Conservation (phyloP, 2,113 vertebrate genomes). For the Apteryx owenii region DNA sequence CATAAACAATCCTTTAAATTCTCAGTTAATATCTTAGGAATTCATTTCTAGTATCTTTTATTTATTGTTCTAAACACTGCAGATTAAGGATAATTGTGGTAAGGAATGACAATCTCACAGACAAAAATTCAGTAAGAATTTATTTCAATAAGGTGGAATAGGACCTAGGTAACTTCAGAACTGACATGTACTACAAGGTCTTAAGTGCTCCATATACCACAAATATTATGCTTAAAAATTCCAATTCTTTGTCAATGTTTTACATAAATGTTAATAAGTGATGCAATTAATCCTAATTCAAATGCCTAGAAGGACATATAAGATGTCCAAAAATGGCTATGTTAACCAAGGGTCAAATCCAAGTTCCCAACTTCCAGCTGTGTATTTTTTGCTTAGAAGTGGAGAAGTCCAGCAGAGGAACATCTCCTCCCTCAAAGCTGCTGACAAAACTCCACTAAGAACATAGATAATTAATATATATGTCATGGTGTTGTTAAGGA, state of each 20-base stretch:
- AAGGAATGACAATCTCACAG: neutral
- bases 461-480: neutral
- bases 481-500: neutral
- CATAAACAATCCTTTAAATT: neutral
- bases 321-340: neutral
- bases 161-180: neutral
- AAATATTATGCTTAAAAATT: neutral
- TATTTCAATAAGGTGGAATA: neutral
- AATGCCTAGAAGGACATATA: neutral
- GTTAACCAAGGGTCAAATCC: neutral
- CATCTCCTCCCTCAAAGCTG: neutral
- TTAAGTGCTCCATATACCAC: neutral
- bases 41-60: neutral
- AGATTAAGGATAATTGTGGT: conserved; percentile 34
- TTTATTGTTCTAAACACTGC: neutral
- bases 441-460: neutral
- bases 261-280: neutral
- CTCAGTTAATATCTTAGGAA: neutral
- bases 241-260: neutral
- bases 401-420: neutral
- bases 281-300: neutral
- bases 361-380: neutral
- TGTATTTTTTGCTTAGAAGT: neutral
- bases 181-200: neutral
- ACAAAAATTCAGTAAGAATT: neutral